A percentile compares a stretch with the other conserved stretches of the same genome.
Conservation (phyloP, 1,140 invertebrate species). For the Papilio aristodemus region DNA sequence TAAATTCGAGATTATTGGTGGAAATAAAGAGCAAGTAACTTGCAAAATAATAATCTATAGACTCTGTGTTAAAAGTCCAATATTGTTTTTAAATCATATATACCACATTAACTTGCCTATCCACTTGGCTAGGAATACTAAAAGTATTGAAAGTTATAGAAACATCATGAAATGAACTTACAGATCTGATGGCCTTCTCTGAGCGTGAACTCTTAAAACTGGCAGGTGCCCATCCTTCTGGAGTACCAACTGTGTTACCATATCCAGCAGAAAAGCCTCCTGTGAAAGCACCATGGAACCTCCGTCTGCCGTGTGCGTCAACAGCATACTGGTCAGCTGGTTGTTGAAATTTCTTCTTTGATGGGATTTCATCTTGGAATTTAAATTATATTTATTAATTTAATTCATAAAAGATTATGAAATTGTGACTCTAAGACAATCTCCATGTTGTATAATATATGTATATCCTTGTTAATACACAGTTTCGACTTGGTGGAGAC, state of each 20-base stretch:
- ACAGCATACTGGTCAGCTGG: constrained; percentile 93
- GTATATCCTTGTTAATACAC: no score
- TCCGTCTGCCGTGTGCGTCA: constrained; percentile 92
- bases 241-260: constrained; percentile 97
- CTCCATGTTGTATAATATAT: no score
- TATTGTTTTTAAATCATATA: no score
- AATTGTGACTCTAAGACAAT: neutral
- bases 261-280: constrained; percentile 99
- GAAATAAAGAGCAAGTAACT: no score
- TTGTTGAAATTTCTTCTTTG: constrained; percentile 90
- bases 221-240: constrained; percentile 96
- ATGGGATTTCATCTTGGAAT: constrained; percentile 85
- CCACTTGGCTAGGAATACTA: no score
- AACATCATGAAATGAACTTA: no score
- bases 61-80: no score
- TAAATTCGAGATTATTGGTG: no score
- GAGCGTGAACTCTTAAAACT: constrained; percentile 94
- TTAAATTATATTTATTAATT: constrained; percentile 20
- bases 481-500: no score
- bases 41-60: no score
- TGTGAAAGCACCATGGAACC: constrained; percentile 99
- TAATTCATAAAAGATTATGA: neutral
- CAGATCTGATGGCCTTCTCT: constrained; percentile 82
- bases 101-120: no score
- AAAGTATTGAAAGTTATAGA: no score